Percentiles rank a stretch among this genome's conserved stretches.
Evolutionary conservation across 2,888 invertebrate species (phyloP).

Genomic region (Euproctis similis): DNA sequence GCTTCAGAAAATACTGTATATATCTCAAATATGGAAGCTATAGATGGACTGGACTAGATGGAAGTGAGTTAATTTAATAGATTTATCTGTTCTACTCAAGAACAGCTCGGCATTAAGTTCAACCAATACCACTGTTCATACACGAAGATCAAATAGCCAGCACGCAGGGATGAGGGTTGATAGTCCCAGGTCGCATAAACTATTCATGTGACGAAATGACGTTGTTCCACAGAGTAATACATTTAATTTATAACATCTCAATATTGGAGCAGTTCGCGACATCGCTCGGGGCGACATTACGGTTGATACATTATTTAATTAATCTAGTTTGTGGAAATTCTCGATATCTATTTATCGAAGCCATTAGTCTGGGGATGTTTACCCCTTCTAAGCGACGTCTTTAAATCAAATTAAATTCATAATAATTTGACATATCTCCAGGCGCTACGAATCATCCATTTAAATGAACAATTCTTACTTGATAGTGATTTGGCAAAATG

Average conservation of each 20-base stretch:
- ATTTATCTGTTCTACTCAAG: too few relatives aligned
- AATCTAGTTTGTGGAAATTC: conserved; percentile 7
- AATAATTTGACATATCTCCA: too few relatives aligned
- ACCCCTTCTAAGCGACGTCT: too few relatives aligned
- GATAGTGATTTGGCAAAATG: too few relatives aligned
- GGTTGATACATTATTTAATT: conserved; percentile 6
- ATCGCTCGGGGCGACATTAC: conserved; percentile 4
- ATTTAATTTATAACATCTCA: conserved; percentile 22
- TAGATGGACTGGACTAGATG: too few relatives aligned
- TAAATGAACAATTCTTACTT: too few relatives aligned
- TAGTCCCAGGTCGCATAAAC: conserved; percentile 19
- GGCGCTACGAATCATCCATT: too few relatives aligned
- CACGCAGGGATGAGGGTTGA: conserved; percentile 4
- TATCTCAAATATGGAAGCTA: too few relatives aligned
- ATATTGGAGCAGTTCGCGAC: conserved; percentile 20
- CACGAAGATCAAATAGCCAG: conserved; percentile 15
- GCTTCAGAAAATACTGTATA: too few relatives aligned
- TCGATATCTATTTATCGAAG: neutral
- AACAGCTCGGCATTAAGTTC: too few relatives aligned
- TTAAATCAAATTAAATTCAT: too few relatives aligned
- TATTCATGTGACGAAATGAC: conserved; percentile 24
- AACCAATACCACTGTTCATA: conserved; percentile 4
- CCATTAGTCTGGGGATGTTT: neutral
- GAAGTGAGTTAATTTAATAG: too few relatives aligned
- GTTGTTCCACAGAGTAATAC: conserved; percentile 9